phyloP scores from a whole-genome alignment of 92 coral and sea anemone genomes.

The Palythoa heliodiscus region DNA sequence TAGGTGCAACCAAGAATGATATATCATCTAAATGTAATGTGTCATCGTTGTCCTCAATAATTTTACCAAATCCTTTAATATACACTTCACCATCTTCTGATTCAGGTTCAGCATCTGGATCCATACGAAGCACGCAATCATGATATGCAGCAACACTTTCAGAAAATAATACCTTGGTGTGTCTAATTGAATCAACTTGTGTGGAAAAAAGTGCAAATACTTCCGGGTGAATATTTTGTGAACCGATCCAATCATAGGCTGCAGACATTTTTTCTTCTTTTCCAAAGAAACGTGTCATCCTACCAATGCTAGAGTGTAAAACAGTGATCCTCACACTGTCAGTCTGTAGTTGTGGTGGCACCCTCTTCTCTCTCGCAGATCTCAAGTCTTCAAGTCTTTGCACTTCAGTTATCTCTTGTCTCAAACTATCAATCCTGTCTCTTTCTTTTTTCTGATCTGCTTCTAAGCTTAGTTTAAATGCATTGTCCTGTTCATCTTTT shows the following conservation, averaged over 20 bases:
- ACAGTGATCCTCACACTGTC: slow-evolving; percentile 23
- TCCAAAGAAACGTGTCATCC: slow-evolving; percentile 11
- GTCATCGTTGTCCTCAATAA: slow-evolving; percentile 21
- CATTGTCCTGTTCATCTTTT: slow-evolving; percentile 20
- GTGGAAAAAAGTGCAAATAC: neutral
- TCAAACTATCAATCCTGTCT: slow-evolving; percentile 24
- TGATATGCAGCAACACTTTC: slow-evolving; percentile 8
- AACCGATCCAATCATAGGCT: slow-evolving; percentile 17
- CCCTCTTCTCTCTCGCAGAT: slow-evolving; percentile 9
- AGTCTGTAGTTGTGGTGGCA: slow-evolving; percentile 7
- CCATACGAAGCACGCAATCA: slow-evolving; percentile 7
- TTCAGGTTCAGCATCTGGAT: slow-evolving; percentile 9
- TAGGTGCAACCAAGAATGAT: slow-evolving; percentile 5
- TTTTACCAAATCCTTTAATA: slow-evolving; percentile 9
- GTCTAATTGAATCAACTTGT: neutral
- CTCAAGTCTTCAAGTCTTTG: slow-evolving; percentile 29
- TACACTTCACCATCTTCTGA: slow-evolving; percentile 12
- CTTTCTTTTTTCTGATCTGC: slow-evolving; percentile 1
- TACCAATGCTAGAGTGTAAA: neutral
- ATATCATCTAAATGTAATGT: slow-evolving; percentile 15
- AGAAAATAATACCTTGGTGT: slow-evolving; percentile 3
- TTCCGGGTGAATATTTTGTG: slow-evolving; percentile 19
- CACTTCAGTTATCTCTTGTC: slow-evolving; percentile 28
- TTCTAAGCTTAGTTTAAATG: slow-evolving; percentile 10
- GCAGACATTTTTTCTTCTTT: slow-evolving; percentile 20